Percentiles rank a stretch among this genome's conserved stretches.
phyloP scores from a whole-genome alignment of 2,797 vertebrate genomes.

The Galagoides demidoff region DNA sequence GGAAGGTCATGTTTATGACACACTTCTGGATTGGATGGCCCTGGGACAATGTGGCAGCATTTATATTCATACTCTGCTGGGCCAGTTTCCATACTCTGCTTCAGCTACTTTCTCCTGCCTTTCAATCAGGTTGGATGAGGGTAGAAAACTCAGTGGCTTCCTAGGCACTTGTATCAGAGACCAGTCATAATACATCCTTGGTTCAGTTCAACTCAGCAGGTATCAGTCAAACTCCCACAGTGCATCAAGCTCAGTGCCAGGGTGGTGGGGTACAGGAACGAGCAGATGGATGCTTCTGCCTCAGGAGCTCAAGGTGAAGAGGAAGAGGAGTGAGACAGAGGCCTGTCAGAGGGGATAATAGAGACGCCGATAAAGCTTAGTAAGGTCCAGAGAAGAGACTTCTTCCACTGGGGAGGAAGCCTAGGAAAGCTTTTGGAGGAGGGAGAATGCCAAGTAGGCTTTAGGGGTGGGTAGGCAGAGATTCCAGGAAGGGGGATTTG shows the following conservation, averaged over 20 bases:
- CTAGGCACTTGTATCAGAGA: background rate
- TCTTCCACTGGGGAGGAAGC: background rate
- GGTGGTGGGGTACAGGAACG: too few species aligned
- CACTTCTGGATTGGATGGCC: background rate
- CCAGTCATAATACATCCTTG: background rate
- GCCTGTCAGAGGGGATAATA: background rate
- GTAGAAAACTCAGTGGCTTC: background rate
- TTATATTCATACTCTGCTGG: background rate
- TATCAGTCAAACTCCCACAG: background rate
- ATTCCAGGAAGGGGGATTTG: background rate
- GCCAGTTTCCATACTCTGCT: background rate
- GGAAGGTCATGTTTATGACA: background rate
- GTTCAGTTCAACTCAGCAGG: background rate
- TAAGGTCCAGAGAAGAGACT: background rate
- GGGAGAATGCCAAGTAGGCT: background rate
- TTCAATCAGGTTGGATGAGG: background rate
- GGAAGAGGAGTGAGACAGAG: background rate
- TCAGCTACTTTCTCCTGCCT: constrained; percentile 10
- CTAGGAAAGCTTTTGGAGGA: background rate
- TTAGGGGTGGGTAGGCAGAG: background rate
- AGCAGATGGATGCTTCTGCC: background rate
- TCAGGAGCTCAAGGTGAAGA: background rate
- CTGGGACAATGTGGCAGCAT: background rate
- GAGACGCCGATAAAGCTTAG: background rate
- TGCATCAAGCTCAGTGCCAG: background rate